A percentile compares a stretch with the other conserved stretches of the same genome.
Evolutionary conservation across 2,113 vertebrate genomes (phyloP).

Genomic region (Scopus umbretta): DNA sequence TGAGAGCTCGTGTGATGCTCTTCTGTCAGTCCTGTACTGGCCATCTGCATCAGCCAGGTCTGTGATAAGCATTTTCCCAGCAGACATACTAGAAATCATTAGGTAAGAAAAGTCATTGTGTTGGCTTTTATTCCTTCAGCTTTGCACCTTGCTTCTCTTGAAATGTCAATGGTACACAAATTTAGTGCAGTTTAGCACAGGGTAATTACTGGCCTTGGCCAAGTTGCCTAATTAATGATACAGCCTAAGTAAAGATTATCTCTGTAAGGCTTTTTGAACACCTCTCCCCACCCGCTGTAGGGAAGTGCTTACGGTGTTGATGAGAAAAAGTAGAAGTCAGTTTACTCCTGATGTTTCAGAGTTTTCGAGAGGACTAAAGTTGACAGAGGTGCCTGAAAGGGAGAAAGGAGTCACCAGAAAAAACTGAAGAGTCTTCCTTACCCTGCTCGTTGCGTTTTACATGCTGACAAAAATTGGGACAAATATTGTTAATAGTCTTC

Average conservation of each 20-base stretch:
- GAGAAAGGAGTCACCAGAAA: not conserved
- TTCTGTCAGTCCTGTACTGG: not conserved
- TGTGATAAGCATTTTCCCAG: not conserved
- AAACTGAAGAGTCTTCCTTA: not conserved
- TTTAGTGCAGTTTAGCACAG: not conserved
- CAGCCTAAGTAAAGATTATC: not conserved
- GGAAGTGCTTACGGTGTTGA: not conserved
- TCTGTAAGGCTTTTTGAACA: not conserved
- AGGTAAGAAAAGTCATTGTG: not conserved
- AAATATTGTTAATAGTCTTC: not conserved
- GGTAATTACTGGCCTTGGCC: not conserved
- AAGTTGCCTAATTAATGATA: not conserved
- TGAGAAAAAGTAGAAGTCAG: not conserved
- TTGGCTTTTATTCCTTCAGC: not conserved
- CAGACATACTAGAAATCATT: not conserved
- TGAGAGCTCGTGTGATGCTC: accelerated
- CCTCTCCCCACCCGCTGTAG: not conserved
- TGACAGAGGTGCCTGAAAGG: not conserved
- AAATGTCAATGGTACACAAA: not conserved
- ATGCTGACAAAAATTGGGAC: not conserved
- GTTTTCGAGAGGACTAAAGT: not conserved
- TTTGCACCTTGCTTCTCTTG: not conserved
- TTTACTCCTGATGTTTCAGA: not conserved
- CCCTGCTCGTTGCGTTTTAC: accelerated
- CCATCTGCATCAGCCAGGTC: not conserved